These are phyloP conservation scores for Prietella phreatophila DNA, from an alignment of 2,113 vertebrate genomes.

Conservation along the genomic window DNA sequence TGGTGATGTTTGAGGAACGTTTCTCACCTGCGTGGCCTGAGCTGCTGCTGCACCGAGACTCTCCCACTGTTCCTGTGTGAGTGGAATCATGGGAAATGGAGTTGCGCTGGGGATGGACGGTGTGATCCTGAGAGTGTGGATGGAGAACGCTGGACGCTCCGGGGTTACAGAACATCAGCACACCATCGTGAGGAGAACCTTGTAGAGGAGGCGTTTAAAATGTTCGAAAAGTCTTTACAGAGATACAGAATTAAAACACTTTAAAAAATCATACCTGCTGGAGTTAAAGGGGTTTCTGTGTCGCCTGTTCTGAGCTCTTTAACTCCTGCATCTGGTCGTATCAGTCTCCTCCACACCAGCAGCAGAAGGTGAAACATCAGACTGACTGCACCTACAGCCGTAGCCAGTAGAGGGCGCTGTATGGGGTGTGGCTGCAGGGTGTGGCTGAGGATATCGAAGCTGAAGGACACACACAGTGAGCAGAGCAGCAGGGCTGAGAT, in stretches of 20 bases:
- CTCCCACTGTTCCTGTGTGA: neutral
- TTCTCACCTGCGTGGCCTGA: constrained; percentile 49
- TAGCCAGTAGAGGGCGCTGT: constrained; percentile 62
- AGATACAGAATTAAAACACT: neutral
- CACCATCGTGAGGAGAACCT: constrained; percentile 29
- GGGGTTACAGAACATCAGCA: constrained; percentile 67
- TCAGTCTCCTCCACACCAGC: constrained; percentile 54
- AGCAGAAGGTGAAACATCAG: constrained; percentile 61
- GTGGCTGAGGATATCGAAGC: constrained; percentile 65
- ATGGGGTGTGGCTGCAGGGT: constrained; percentile 60
- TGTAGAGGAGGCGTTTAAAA: neutral
- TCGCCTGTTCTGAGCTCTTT: neutral
- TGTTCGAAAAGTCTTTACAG: neutral
- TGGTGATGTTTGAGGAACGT: neutral
- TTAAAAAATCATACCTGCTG: constrained; percentile 54
- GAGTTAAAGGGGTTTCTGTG: neutral
- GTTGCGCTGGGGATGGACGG: neutral
- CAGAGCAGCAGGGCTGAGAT: constrained; percentile 68
- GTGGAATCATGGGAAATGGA: constrained; percentile 9
- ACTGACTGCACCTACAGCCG: constrained; percentile 58
- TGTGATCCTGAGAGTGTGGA: constrained; percentile 37
- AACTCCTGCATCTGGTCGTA: neutral
- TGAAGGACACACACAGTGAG: constrained; percentile 66
- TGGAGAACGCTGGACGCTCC: constrained; percentile 50
- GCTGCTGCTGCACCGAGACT: neutral